phyloP scores from a whole-genome alignment of 2,888 invertebrate species.

The Sphecodes monilicornis region DNA sequence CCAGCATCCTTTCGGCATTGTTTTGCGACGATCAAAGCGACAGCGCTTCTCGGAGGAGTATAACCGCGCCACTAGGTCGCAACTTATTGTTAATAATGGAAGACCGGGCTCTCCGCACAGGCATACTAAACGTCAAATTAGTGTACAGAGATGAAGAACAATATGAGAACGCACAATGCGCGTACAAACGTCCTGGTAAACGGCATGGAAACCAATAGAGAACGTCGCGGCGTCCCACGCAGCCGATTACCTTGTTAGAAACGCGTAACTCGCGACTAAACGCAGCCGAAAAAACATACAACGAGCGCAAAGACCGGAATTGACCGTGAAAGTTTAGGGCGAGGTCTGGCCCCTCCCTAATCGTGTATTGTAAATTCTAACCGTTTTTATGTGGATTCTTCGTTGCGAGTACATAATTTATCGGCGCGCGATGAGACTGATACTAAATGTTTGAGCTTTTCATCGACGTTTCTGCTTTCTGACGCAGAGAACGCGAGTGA shows the following conservation, averaged over 20 bases:
- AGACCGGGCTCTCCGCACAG: constrained; percentile 32
- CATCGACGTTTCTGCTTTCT: no score
- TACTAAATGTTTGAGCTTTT: not conserved
- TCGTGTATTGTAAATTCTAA: not conserved
- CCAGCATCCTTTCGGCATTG: constrained; percentile 50
- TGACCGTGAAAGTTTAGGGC: not conserved
- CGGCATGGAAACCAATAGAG: constrained; percentile 23
- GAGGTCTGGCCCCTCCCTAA: not conserved
- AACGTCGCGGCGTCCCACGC: not conserved
- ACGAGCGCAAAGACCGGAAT: not conserved
- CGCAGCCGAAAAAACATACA: not conserved
- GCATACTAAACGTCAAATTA: constrained; percentile 55
- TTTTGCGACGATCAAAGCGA: constrained; percentile 56
- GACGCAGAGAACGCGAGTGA: no score
- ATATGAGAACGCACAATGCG: constrained; percentile 44
- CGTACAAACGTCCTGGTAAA: constrained; percentile 22
- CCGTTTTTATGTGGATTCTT: not conserved
- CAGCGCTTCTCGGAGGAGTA: constrained; percentile 27
- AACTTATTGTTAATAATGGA: constrained; percentile 61
- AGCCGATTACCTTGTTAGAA: not conserved
- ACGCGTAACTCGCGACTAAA: not conserved
- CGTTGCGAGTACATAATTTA: not conserved
- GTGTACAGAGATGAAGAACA: constrained; percentile 52
- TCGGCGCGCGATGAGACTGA: not conserved
- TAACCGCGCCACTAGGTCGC: constrained; percentile 32